Evolutionary conservation across 2,888 invertebrate species (phyloP), one percentile per base, ranked within the genome.

Genomic region (Drosophila prostipennis): DNA sequence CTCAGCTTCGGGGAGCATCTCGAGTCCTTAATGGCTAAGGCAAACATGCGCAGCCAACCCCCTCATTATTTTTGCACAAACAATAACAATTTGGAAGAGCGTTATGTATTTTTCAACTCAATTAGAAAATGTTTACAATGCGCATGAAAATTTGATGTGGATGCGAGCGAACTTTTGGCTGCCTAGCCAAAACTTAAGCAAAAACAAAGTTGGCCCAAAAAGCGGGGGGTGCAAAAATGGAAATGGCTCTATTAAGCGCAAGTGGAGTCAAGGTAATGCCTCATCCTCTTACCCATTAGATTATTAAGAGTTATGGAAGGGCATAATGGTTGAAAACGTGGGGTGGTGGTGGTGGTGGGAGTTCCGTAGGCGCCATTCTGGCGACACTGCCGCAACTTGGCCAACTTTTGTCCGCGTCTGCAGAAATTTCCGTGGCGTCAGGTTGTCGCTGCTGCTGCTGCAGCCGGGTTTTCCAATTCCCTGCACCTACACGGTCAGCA

Each of bases 101-200:
- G 82, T 78, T 82, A 82, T 85, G 85, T 82, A 82, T 84, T 84
- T 83, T 83, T 80, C 86, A 84, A 84, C 87, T 83, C 84, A 86
- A 86, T 84, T 84, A 84, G 84, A 84, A 83, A 78, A 80, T 79
- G 84, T 83, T 84, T 84, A 85, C 80, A 82, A 59, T 77, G 82
- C 59, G 85, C 72, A 79, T 76, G 73, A 73, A 80, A 79, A 74
- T 78, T 80, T 79, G 63, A 81, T 83, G 80, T 53, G 69, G 59
- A 72, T 72, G 59, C 53, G 61, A 43, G 39, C 14, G 29, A 79
- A 77, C 51, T 67, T 77, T 78, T 65, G 42, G 55, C 48, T 49
- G 52, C 32, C 11, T 49, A 13, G 26, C 29, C 8, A 54, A 59
- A 84, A 80, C 77, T 76, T 80, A 71, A 40, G 53, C 36, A 72